Evolutionary conservation across 2,113 vertebrate species (phyloP), one percentile per base, ranked within the genome.

Genomic region (Peromyscus californicus): DNA sequence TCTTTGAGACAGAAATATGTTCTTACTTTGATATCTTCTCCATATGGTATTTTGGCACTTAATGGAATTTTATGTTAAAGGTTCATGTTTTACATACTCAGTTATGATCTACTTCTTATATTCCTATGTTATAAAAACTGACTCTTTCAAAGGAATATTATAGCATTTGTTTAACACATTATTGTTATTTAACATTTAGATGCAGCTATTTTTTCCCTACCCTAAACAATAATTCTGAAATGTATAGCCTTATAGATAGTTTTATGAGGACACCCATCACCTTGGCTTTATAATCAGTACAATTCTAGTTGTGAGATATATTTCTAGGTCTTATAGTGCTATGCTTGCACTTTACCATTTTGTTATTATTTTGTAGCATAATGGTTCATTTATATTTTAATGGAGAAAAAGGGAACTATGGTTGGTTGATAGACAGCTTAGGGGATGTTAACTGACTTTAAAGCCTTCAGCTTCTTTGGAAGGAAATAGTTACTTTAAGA

Each of bases 1-100:
- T 79, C 1, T 9, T 26, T 72, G 11, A 79, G 12, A 48, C 2
- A 72, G 63, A 88, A 87, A 13, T 74, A 45, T 11, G 0, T 79
- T 85, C 24, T 61, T 65, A 45, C 12, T 54, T 78, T 67, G 29
- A 74, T 79, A 39, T 80, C 10, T 94, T 12, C 63, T 36, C 78
- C 84, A 54, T 57, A 24, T n/a, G 42, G 39, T 76, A 51, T 92
- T 95, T 91, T 90, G 87, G 24, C 61, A n/a, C 63, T 67, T 92
- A 95, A 9, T 96, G 3, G 17, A 69, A 90, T 92, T 78, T 72
- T 92, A 63, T 90, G 31, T 79, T 59, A 75, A 79, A 82, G 33
- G 84, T 45, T 95, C 13, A 57, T 88, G 15, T n/a, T 89, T 83
- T 39, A 29, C 3, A 51, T 16, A 36, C 11, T 67, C 75, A 85